Base-by-base conservation (phyloP, 2,113 vertebrate genomes). In the Shinisaurus crocodilurus region DNA sequence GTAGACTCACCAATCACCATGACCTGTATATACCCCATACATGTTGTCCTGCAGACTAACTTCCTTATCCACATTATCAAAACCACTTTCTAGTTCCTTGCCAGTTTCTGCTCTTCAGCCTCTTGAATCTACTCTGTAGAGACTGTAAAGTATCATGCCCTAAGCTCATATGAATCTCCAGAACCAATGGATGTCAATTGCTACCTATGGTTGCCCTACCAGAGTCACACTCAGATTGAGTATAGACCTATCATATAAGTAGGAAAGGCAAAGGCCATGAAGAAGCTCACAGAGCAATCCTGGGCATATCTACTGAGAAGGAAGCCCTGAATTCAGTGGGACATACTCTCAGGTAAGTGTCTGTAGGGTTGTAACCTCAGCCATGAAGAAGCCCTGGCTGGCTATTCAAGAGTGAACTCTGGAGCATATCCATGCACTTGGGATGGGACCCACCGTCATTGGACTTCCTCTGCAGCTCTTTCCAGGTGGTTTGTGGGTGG, bases 401-500 rank as follows among this genome's bases (percentile, higher is more conserved):
- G 40, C 77, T n/a, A n/a, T 60, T n/a, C 83, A 0, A 37, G 0
- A 7, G 34, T 7, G 32, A 20, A 34, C 1, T 70, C 34, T 1
- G 2, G 0, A 27, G 0, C 65, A 65, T 1, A 0, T 27, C 54
- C 16, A 32, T 32, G 0, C 72, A 8, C 18, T 40, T n/a, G n/a
- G n/a, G n/a, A n/a, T 25, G 0, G 80, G 89, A 86, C 32, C 75
- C 1, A 7, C 85, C 37, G 16, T 48, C 0, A 0, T 75, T 45
- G 0, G 0, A 34, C 72, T 86, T 87, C 90, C 90, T 72, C 32
- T 0, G 0, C 54, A 54, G 85, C 63, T 70, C n/a, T 92, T 90
- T 83, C 93, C 92, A 89, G 87, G 75, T 92, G 94, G 92, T 75
- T 92, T 86, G 95, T 96, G 95, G 96, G 96, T 96, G 96, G 96